Percentiles rank a stretch among this genome's conserved stretches.
Conservation (phyloP, 2,113 vertebrate genomes). For the Myotis lucifugus region DNA sequence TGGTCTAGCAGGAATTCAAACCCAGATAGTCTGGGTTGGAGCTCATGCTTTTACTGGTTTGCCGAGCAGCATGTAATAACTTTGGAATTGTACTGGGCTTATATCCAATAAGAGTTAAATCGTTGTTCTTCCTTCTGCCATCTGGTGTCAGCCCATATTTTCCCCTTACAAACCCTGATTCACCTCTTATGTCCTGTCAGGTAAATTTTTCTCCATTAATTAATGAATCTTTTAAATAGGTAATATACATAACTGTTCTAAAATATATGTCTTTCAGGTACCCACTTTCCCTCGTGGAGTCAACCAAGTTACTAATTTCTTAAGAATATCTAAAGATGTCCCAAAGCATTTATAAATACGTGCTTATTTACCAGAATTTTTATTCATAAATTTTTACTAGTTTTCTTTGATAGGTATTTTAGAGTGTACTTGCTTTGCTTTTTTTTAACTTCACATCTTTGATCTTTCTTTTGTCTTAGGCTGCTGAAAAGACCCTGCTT, state of each 20-base stretch:
- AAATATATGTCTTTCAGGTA: neutral
- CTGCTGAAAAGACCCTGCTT: neutral
- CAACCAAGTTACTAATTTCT: neutral
- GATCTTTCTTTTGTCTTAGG: neutral
- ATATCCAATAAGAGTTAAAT: neutral
- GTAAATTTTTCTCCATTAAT: neutral
- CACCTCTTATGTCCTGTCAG: neutral
- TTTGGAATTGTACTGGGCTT: neutral
- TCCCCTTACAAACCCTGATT: neutral
- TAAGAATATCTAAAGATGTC: neutral
- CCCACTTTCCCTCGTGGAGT: neutral
- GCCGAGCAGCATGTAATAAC: neutral
- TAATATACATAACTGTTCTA: neutral
- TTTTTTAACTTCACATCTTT: neutral
- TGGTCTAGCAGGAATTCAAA: neutral
- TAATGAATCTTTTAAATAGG: neutral
- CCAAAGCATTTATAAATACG: neutral
- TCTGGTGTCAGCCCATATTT: neutral
- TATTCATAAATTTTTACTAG: neutral
- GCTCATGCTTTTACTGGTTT: neutral
- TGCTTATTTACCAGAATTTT: neutral
- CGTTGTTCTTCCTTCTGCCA: neutral
- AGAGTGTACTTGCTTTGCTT: neutral
- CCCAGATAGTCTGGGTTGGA: neutral
- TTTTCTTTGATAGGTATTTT: slow-evolving; percentile 16